Conservation (phyloP, 2,113 vertebrate species). For the Epinephelus cyanopodus region DNA sequence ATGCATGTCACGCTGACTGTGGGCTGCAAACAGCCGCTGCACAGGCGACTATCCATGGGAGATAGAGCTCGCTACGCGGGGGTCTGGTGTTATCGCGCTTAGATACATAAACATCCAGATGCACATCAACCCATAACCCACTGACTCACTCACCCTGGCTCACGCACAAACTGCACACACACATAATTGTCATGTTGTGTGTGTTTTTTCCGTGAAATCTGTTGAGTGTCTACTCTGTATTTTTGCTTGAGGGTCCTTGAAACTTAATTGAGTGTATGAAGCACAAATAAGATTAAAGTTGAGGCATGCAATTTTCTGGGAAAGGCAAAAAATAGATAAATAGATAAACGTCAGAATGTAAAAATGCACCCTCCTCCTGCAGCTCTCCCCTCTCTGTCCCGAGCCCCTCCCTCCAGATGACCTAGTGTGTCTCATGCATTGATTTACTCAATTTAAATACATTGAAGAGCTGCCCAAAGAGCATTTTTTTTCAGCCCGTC, state of each 20-base stretch:
- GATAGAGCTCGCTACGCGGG: constrained; percentile 12
- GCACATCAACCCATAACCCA: constrained; percentile 54
- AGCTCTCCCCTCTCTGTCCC: no score
- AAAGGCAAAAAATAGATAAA: no score
- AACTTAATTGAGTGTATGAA: background rate
- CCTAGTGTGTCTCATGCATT: no score
- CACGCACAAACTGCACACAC: constrained; percentile 4
- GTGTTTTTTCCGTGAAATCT: background rate
- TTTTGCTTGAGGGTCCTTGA: background rate
- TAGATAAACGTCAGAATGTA: no score
- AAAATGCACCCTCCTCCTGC: no score
- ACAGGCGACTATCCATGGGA: constrained; percentile 39
- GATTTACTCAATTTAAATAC: no score
- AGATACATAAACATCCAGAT: constrained; percentile 66
- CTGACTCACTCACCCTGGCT: constrained; percentile 39
- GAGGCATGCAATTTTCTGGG: no score
- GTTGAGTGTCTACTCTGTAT: background rate
- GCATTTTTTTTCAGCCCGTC: no score
- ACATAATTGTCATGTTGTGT: constrained; percentile 21
- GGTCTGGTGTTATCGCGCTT: constrained; percentile 51
- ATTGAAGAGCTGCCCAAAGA: no score
- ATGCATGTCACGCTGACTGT: background rate
- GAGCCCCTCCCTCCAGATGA: no score
- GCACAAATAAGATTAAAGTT: constrained; percentile 17
- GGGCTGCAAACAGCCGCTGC: constrained; percentile 14